Percentiles rank a stretch among this genome's conserved stretches.
Evolutionary conservation across 2,113 vertebrate species (phyloP).

Genomic region (Burhinus oedicnemus): DNA sequence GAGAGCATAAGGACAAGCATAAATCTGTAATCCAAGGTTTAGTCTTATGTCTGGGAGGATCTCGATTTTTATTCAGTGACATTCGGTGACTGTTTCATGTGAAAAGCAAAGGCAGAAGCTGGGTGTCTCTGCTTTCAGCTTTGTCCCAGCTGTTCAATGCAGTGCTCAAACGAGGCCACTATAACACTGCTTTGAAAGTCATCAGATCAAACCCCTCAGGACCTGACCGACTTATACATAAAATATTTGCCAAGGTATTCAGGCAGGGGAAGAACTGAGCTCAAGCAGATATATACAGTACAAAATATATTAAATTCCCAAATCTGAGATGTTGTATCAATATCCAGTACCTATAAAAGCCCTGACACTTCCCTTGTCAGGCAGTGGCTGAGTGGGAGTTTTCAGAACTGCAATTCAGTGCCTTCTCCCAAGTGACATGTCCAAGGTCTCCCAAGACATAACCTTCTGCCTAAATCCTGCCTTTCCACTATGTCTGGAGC

Average conservation of each 20-base stretch:
- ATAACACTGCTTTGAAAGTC: background rate
- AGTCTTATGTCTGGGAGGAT: background rate
- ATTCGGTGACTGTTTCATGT: background rate
- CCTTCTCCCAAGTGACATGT: background rate
- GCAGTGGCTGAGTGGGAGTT: background rate
- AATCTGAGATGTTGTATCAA: background rate
- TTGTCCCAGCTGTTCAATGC: background rate
- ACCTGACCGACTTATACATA: background rate
- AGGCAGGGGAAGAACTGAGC: background rate
- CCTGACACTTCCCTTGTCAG: background rate
- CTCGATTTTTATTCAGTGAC: background rate
- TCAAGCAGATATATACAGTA: background rate
- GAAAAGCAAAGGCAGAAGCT: constrained; percentile 2
- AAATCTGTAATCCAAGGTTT: background rate
- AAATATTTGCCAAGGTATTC: background rate
- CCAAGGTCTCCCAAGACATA: background rate
- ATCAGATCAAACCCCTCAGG: background rate
- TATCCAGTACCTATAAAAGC: background rate
- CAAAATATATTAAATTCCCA: background rate
- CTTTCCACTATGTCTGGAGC: background rate
- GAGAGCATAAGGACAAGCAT: background rate
- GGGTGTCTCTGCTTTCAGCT: background rate
- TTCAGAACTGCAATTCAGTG: background rate
- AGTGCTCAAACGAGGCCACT: background rate
- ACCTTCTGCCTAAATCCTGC: background rate